Conservation (phyloP, 2,888 invertebrate genomes). For the Platynereis dumerilii region DNA sequence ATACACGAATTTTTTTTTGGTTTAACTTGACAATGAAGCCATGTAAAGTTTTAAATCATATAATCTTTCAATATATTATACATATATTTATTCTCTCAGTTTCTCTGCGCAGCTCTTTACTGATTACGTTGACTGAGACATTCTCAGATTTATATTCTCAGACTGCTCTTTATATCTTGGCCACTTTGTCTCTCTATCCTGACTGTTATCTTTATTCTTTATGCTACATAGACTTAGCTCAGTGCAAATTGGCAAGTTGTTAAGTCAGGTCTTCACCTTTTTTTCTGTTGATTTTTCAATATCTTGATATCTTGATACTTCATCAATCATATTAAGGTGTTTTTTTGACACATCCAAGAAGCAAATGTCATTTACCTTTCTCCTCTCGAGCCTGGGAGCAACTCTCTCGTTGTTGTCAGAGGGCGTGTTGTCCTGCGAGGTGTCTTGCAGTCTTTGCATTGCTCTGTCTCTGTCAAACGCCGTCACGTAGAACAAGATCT, state of each 20-base stretch:
- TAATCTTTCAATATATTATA: not conserved
- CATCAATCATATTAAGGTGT: not conserved
- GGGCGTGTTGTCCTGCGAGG: slow-evolving; percentile 69
- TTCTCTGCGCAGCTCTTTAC: too few relatives aligned
- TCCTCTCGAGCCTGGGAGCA: slow-evolving; percentile 86
- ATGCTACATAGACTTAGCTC: too few relatives aligned
- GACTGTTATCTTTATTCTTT: too few relatives aligned
- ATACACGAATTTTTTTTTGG: too few relatives aligned
- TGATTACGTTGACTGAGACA: too few relatives aligned
- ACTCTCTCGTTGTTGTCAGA: slow-evolving; percentile 76
- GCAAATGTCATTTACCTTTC: slow-evolving; percentile 68
- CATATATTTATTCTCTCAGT: too few relatives aligned
- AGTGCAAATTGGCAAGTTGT: too few relatives aligned
- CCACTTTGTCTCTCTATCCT: too few relatives aligned
- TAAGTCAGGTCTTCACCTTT: too few relatives aligned
- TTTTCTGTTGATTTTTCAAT: not conserved
- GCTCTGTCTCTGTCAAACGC: slow-evolving; percentile 95
- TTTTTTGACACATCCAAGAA: not conserved
- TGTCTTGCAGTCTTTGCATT: slow-evolving; percentile 90
- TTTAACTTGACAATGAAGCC: too few relatives aligned
- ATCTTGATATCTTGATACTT: not conserved
- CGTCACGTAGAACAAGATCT: slow-evolving; percentile 94
- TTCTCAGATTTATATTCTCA: too few relatives aligned
- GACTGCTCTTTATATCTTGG: too few relatives aligned
- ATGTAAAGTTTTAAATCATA: not conserved